phyloP scores from a whole-genome alignment of 2,888 invertebrate genomes.

The Vesta saturnalis region DNA sequence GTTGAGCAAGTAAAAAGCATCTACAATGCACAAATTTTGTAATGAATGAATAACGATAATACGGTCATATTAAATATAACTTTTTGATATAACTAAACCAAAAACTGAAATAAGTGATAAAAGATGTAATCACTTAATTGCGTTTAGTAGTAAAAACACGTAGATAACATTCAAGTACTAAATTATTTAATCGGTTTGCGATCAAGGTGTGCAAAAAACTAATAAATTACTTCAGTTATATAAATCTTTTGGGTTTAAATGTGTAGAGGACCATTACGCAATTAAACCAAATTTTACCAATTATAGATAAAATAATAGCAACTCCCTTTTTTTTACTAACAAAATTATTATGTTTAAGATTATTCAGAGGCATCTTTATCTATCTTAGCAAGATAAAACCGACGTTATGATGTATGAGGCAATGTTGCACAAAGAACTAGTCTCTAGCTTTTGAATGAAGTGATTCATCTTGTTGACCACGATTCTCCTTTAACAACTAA shows the following conservation, averaged over 20 bases:
- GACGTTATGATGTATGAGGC: constrained; percentile 54
- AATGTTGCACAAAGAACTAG: constrained; percentile 52
- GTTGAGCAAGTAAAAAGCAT: too few species aligned
- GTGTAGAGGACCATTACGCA: background rate
- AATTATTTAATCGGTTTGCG: constrained; percentile 1
- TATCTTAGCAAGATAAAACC: constrained; percentile 47
- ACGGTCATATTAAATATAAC: background rate
- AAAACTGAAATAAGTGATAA: background rate
- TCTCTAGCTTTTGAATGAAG: constrained; percentile 51
- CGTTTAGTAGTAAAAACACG: background rate
- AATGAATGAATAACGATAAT: too few species aligned
- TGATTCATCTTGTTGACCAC: constrained; percentile 54
- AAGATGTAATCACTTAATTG: background rate
- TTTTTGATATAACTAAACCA: background rate
- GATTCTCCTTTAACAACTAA: constrained; percentile 43
- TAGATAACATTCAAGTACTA: background rate
- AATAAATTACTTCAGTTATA: background rate
- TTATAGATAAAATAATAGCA: too few species aligned
- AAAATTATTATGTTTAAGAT: constrained; percentile 34
- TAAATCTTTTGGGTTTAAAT: background rate
- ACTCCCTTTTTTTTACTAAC: constrained; percentile 30
- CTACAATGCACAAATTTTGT: too few species aligned
- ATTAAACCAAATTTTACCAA: too few species aligned
- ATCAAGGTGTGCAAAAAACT: background rate
- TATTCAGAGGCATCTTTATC: constrained; percentile 46